phyloP scores from a whole-genome alignment of 2,797 vertebrate species.

The Luscinia megarhynchos region DNA sequence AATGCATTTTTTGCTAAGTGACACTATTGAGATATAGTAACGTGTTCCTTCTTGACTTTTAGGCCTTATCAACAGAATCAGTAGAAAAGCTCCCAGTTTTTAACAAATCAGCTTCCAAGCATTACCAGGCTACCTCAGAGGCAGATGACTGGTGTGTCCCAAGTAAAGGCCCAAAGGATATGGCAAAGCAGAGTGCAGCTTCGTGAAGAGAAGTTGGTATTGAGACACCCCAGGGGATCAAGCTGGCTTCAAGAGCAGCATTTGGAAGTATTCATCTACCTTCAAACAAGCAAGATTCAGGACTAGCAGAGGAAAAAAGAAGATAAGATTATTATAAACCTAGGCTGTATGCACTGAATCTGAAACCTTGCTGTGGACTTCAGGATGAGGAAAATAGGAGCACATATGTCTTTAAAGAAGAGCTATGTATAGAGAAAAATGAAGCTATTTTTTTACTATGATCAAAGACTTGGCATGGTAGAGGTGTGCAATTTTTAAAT shows the following conservation, averaged over 20 bases:
- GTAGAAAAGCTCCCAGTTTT: conserved; percentile 96
- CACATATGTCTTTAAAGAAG: conserved; percentile 16
- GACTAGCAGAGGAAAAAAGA: neutral
- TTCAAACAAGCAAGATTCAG: conserved; percentile 6
- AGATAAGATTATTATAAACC: neutral
- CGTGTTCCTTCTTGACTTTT: neutral
- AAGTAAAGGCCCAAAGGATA: conserved; percentile 89
- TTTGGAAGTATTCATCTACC: conserved; percentile 30
- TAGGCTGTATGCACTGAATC: neutral
- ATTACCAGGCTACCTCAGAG: conserved; percentile 88
- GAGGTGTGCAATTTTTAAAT: conserved; percentile 32
- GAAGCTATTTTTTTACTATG: neutral
- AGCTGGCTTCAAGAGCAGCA: conserved; percentile 44
- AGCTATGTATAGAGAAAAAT: neutral
- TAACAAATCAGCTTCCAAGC: conserved; percentile 93
- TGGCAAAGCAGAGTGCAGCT: conserved; percentile 82
- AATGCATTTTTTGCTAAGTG: neutral
- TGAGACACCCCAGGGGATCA: conserved; percentile 51
- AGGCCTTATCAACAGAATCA: conserved; percentile 96
- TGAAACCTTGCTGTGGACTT: neutral
- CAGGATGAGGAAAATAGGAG: neutral
- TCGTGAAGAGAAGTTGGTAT: conserved; percentile 59
- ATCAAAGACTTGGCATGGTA: conserved; percentile 19
- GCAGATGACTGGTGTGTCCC: conserved; percentile 98
- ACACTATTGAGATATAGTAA: neutral